Evolutionary conservation across 2,888 invertebrate species (phyloP).

Genomic region (Homarus gammarus): DNA sequence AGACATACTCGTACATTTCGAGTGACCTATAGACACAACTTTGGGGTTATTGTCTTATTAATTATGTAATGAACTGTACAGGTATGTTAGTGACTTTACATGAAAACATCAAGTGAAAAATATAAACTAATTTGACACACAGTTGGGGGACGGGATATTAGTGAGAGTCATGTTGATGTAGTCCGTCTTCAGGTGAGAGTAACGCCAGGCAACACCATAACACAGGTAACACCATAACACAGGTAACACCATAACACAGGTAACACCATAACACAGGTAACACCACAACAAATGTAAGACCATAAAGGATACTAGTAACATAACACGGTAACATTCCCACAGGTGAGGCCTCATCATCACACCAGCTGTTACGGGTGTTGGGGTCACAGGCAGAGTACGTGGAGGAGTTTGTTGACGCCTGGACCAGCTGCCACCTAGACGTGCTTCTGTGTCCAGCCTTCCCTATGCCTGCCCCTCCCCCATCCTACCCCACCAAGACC

Average conservation of each 20-base stretch:
- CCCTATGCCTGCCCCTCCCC: constrained; percentile 54
- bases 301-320: not conserved
- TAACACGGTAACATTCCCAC: too few species aligned
- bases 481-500: not conserved
- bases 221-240: too few species aligned
- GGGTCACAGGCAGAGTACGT: constrained; percentile 32
- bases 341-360: constrained; percentile 23
- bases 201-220: not conserved
- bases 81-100: too few species aligned
- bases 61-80: too few species aligned
- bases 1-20: too few species aligned
- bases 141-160: too few species aligned
- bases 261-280: not conserved
- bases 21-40: too few species aligned
- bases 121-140: too few species aligned
- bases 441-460: constrained; percentile 46
- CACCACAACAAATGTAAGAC: not conserved
- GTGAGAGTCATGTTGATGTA: too few species aligned
- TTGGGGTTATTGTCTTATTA: too few species aligned
- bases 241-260: not conserved
- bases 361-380: constrained; percentile 46
- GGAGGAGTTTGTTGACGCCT: constrained; percentile 38
- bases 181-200: not conserved
- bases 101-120: too few species aligned
- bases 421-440: constrained; percentile 37